Base-by-base conservation (phyloP, 2,113 vertebrate genomes). In the Asarcornis scutulata region DNA sequence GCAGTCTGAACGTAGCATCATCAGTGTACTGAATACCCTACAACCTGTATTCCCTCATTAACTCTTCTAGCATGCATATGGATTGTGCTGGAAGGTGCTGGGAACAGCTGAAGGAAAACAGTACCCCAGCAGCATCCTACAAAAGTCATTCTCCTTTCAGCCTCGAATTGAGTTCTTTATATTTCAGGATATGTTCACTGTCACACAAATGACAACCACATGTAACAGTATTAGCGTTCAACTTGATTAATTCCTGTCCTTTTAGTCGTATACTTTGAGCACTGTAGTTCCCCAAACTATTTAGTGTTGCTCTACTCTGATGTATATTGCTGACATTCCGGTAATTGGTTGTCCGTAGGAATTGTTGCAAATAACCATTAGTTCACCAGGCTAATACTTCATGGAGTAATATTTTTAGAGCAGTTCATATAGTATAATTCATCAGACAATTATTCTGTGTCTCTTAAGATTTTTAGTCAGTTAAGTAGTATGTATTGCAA, bases 401-500 rank as follows among this genome's bases (percentile, higher is more conserved):
- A 48, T 78, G 62, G 63, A 68, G 76, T 52, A 78, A 68, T 94
- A 86, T 48, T 94, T 86, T 86, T 84, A 92, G 80, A 82, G 83
- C 53, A 69, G 56, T 53, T 93, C 32, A 36, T 88, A 26, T 3
- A 78, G 38, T 84, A 18, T 96, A 93, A 94, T 95, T 94, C 68
- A 90, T 95, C 58, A 75, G 86, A 72, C 60, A 86, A 80, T 95
- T 94, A 83, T 76, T 93, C 86, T 73, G 68, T 5, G 2, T 86
- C 88, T 88, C 77, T 93, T 90, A 92, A 82, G 29, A 84, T 92
- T 96, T 96, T 94, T 88, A 84, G 93, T 84, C 60, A 88, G 79
- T 93, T 96, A 90, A 88, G 77, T 53, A 91, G 36, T 76, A 71
- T 84, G 67, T 77, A 81, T 78, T 91, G 56, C n/a, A 88, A 59